phyloP scores from a whole-genome alignment of 2,797 vertebrate genomes.

The Poecilia gillii region DNA sequence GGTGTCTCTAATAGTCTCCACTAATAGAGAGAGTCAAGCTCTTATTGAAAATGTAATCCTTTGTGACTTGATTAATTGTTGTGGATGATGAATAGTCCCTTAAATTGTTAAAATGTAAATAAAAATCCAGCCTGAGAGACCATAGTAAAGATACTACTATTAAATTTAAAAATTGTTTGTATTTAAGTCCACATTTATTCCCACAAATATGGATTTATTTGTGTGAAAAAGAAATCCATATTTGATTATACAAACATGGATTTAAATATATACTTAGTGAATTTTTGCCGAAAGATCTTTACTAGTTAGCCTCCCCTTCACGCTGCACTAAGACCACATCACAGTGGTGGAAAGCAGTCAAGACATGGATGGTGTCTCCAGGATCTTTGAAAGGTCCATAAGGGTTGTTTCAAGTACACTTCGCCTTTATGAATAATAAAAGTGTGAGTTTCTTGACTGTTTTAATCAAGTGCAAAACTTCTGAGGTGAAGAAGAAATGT shows the following conservation, averaged over 20 bases:
- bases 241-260: background rate
- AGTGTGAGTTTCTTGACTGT: background rate
- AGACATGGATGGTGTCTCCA: background rate
- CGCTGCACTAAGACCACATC: background rate
- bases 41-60: conserved; percentile 2
- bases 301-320: background rate
- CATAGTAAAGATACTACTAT: conserved; percentile 21
- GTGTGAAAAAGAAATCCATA: too few relatives aligned
- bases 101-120: background rate
- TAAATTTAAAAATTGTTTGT: background rate
- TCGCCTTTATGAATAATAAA: background rate
- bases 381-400: background rate
- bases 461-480: background rate
- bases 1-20: conserved; percentile 27
- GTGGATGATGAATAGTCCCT: conserved; percentile 5
- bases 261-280: background rate
- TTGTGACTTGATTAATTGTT: conserved; percentile 13
- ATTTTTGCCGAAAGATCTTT: background rate
- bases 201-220: background rate
- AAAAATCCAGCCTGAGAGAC: background rate
- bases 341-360: background rate
- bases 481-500: background rate
- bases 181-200: background rate
- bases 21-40: conserved; percentile 20
- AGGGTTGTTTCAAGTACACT: background rate